Evolutionary conservation across 2,888 invertebrate genomes (phyloP).

Genomic region (Drosophila formosana): DNA sequence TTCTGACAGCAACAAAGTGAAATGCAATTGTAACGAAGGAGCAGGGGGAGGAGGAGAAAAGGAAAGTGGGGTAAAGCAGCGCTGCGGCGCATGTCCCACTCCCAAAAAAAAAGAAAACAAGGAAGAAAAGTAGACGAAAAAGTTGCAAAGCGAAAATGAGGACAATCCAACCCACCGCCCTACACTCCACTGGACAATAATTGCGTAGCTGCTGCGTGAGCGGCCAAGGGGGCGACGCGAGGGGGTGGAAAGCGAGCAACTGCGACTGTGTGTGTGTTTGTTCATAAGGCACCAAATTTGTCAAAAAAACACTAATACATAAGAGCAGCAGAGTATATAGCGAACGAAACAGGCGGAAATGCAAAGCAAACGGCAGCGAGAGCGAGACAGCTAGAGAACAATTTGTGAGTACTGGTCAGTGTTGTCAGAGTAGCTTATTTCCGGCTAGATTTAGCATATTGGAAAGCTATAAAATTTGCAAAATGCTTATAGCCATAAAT

Average conservation of each 20-base stretch:
- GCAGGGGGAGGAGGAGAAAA: neutral
- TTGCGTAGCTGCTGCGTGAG: conserved; percentile 41
- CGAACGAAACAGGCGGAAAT: conserved; percentile 23
- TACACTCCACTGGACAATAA: conserved; percentile 24
- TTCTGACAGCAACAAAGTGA: neutral
- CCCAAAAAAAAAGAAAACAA: conserved; percentile 4
- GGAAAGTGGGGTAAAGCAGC: neutral
- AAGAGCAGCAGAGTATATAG: conserved; percentile 35
- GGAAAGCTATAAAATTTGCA: no score
- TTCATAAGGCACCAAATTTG: conserved; percentile 19
- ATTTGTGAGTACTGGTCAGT: conserved; percentile 16
- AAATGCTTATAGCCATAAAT: no score
- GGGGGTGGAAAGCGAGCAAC: conserved; percentile 34
- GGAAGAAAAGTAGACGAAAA: conserved; percentile 2
- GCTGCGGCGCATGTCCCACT: conserved; percentile 39
- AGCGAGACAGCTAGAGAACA: conserved; percentile 9
- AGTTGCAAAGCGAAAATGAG: conserved; percentile 30
- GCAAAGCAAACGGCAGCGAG: conserved; percentile 10
- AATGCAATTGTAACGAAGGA: conserved; percentile 6
- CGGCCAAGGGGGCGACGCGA: neutral
- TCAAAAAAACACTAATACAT: conserved; percentile 25
- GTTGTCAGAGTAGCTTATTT: no score
- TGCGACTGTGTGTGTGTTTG: conserved; percentile 16
- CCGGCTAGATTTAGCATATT: no score
- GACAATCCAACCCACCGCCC: conserved; percentile 17